Evolutionary conservation across 1,140 invertebrate genomes (phyloP).

Genomic region (Homarus americanus): DNA sequence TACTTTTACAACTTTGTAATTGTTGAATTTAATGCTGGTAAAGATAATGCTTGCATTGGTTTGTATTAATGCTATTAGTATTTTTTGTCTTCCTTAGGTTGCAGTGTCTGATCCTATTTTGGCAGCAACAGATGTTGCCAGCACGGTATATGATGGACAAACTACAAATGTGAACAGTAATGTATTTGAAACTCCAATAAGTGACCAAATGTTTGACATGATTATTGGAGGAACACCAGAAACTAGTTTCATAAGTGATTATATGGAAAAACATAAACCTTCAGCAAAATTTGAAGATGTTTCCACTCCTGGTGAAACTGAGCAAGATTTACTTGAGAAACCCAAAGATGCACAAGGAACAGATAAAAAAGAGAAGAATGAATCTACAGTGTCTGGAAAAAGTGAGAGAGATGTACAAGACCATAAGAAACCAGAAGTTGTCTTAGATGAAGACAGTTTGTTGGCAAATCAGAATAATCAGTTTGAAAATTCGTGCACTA

Average conservation of each 20-base stretch:
- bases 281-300: neutral
- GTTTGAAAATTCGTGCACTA: slow-evolving; percentile 40
- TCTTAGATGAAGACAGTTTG: neutral
- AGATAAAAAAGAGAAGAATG: neutral
- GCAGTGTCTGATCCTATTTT: slow-evolving; percentile 58
- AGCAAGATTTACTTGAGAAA: neutral
- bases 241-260: slow-evolving; percentile 69
- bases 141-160: slow-evolving; percentile 59
- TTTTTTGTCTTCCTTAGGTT: neutral
- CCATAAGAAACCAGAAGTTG: neutral
- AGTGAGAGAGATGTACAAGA: neutral
- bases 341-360: neutral
- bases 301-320: neutral
- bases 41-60: too few species aligned
- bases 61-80: neutral
- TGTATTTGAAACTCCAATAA: slow-evolving; percentile 50
- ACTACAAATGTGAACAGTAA: slow-evolving; percentile 36
- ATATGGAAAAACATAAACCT: slow-evolving; percentile 38
- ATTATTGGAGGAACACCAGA: slow-evolving; percentile 71
- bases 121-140: slow-evolving; percentile 72
- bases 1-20: too few species aligned
- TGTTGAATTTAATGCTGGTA: too few species aligned
- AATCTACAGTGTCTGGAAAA: neutral
- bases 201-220: slow-evolving; percentile 72
- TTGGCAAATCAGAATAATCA: slow-evolving; percentile 3